Base-by-base conservation (phyloP, 2,797 vertebrate genomes). In the Anisognathus igniventris region DNA sequence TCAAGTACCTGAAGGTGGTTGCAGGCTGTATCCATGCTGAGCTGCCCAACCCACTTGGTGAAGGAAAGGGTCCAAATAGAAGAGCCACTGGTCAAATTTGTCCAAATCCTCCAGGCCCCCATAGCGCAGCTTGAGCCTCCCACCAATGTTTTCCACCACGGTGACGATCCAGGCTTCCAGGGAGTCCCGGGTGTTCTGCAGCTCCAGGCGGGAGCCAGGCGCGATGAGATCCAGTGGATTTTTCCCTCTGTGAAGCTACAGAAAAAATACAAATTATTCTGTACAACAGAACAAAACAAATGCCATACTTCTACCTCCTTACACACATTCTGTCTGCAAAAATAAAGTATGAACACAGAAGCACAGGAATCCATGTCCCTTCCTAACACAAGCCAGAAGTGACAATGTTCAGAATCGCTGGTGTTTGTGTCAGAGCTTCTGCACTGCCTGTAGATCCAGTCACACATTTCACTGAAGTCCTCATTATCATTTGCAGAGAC, bases 21-120 rank as follows among this genome's bases (percentile, higher is more conserved):
- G 98, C 87, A 99, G 97, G 74, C 97, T 97, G 82, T 98, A 98
- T 78, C 98, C 97, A 6, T 98, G 98, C 33, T 99, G 98, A 96
- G 98, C 96, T 90, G 99, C 98, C 99, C 99, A 99, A 47, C 99
- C 99, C 18, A 99, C 97, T 66, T 99, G 98, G 97, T 99, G 99
- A 91, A 99, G 98, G 88, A 98, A 98, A 14, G 99, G 99, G 97
- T 99, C 98, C 95, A 99, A 98, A 96, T 99, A 99, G 97, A 99
- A 99, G 13, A 99, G 97, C 99, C 99, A 99, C 27, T 98, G 96
- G 28, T 98, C 98, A 54, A 97, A 97, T 72, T 96, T 97, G n/a
- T 98, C 98, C 56, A 98, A 98, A 56, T 97, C 97, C 57, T 98
- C 98, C 12, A 99, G 98, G 89, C 99, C 99, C 27, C 98, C 96